Evolutionary conservation across 2,113 vertebrate species (phyloP), one percentile per base, ranked within the genome.

Genomic region (Pachypanchax playfairii): DNA sequence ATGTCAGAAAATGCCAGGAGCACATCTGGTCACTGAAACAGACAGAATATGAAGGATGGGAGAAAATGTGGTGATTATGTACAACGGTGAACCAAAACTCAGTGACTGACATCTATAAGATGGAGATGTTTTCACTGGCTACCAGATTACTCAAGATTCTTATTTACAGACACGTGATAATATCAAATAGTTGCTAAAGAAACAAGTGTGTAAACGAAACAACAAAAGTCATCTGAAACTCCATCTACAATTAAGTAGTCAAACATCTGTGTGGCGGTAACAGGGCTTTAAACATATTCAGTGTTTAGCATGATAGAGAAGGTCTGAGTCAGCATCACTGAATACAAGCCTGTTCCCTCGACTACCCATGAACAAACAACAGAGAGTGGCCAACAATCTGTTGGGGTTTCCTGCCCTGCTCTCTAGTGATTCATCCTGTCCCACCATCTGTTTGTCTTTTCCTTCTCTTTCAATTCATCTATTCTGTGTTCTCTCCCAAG

Each of bases 361-460:
- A 79, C 80, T 24, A 92, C 85, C 29, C 33, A 28, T 73, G 80
- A 91, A 91, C 85, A 91, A 90, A 92, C 83, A 92, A 47, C 48
- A 77, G 24, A 73, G 44, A 39, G 39, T 47, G 31, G 70, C 71
- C 83, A 83, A 78, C 18, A 80, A 75, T 74, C 55, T 71, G 73
- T 48, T 67, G 69, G 79, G 75, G 76, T 80, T 88, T 87, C 82
- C 76, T 75, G 64, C 63, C 73, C 65, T 57, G 42, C 49, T 75
- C 77, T 12, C 73, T 48, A 75, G 18, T 4, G 13, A 53, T 70
- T 62, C 57, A 48, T 6, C 58, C 54, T 53, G 31, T 6, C 24
- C 25, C 4, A 71, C 70, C 42, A 48, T 56, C 48, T 76, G 53
- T 80, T 73, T 69, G 71, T 67, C 61, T 31, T 66, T 48, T 26